Evolutionary conservation across 2,888 invertebrate genomes (phyloP).

Genomic region (Boloria selene): DNA sequence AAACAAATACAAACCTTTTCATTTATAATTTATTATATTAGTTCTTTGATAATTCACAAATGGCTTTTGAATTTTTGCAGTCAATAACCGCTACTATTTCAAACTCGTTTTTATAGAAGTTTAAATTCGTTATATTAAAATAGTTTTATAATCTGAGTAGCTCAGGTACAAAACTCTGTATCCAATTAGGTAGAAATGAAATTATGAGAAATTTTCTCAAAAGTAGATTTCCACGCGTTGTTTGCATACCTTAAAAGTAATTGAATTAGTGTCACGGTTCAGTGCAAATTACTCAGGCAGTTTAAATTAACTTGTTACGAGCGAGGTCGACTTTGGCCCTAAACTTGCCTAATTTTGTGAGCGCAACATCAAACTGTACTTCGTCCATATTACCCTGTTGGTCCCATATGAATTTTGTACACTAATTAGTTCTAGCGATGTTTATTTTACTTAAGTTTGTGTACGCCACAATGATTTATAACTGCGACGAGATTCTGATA

Average conservation of each 20-base stretch:
- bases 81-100: not conserved
- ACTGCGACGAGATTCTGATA: constrained; percentile 48
- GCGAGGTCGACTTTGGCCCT: constrained; percentile 74
- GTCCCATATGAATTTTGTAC: constrained; percentile 80
- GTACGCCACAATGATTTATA: constrained; percentile 73
- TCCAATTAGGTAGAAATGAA: constrained; percentile 16
- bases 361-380: constrained; percentile 80
- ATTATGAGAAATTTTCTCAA: constrained; percentile 21
- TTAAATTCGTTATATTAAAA: constrained; percentile 4
- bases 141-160: not conserved
- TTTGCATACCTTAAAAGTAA: constrained; percentile 74
- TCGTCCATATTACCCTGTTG: constrained; percentile 74
- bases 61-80: not conserved
- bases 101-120: not conserved
- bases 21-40: no score
- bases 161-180: constrained; percentile 11
- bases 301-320: constrained; percentile 80
- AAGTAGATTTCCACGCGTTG: constrained; percentile 43
- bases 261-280: constrained; percentile 78
- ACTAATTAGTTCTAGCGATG: constrained; percentile 78
- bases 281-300: constrained; percentile 76
- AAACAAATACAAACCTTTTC: no score
- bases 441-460: constrained; percentile 77
- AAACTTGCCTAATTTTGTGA: constrained; percentile 80
- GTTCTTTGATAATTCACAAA: no score